Conservation (phyloP, 92 coral and sea anemone species). For the Porites cylindrica region DNA sequence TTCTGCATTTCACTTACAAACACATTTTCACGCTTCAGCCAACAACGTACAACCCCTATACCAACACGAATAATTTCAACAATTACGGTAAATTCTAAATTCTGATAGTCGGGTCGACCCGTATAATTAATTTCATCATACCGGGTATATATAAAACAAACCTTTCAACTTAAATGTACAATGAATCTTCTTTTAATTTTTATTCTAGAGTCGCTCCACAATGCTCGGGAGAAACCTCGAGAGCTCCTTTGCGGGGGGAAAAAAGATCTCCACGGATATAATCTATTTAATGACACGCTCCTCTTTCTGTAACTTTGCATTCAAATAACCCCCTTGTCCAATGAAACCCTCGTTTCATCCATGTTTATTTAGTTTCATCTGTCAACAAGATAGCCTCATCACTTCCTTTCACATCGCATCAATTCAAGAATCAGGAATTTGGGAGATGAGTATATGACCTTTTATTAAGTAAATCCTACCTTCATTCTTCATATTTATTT, state of each 20-base stretch:
- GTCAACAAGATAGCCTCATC: constrained; percentile 4
- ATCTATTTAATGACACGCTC: constrained; percentile 3
- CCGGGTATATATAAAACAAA: neutral
- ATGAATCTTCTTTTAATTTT: too few relatives aligned
- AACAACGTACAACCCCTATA: constrained; percentile 1
- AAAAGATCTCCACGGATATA: neutral
- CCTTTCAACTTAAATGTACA: neutral
- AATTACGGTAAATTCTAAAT: neutral
- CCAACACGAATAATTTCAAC: constrained; percentile 1
- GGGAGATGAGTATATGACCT: neutral
- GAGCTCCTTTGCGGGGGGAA: constrained; percentile 4
- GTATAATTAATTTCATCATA: constrained; percentile 1
- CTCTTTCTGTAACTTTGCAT: constrained; percentile 1
- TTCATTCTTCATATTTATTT: neutral
- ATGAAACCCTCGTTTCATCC: constrained; percentile 1
- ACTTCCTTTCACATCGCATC: neutral
- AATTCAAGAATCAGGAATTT: too few relatives aligned
- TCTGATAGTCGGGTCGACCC: constrained; percentile 2
- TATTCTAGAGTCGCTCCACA: constrained; percentile 1
- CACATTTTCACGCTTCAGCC: constrained; percentile 5
- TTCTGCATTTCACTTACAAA: neutral
- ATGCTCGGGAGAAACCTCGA: constrained; percentile 6
- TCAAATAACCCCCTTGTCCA: constrained; percentile 1
- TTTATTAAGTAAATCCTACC: constrained; percentile 2
- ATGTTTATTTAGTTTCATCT: neutral